Percentiles rank a stretch among this genome's conserved stretches.
Evolutionary conservation across 2,113 vertebrate genomes (phyloP).

Genomic region (Pteronura brasiliensis): DNA sequence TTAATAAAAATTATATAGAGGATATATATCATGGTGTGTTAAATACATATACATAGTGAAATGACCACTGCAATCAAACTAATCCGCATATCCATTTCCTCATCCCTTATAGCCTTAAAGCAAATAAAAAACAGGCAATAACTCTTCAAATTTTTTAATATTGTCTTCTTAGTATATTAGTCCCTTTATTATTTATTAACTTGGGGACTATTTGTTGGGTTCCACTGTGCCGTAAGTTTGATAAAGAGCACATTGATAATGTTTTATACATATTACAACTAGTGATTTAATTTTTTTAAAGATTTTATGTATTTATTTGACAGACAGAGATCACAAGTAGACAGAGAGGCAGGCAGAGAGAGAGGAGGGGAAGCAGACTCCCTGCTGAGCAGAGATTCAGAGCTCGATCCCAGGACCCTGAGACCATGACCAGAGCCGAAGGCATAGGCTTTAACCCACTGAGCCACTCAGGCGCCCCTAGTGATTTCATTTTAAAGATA

Average conservation of each 20-base stretch:
- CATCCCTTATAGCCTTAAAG: neutral
- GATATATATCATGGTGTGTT: neutral
- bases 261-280: neutral
- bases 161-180: neutral
- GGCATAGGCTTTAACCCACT: too few relatives aligned
- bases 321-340: too few relatives aligned
- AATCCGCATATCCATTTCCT: neutral
- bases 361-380: too few relatives aligned
- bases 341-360: too few relatives aligned
- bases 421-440: too few relatives aligned
- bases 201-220: neutral
- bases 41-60: neutral
- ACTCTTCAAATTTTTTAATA: neutral
- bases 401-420: too few relatives aligned
- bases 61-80: neutral
- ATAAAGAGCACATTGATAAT: neutral
- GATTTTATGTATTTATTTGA: neutral
- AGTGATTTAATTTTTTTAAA: neutral
- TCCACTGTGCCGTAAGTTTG: neutral
- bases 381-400: too few relatives aligned
- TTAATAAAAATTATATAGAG: neutral
- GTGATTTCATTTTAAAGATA: neutral
- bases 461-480: too few relatives aligned
- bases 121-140: neutral
- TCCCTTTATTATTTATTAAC: neutral